These are phyloP conservation scores for Amphiprion ocellaris DNA, from an alignment of 2,113 vertebrate species.

Conservation along the genomic window DNA sequence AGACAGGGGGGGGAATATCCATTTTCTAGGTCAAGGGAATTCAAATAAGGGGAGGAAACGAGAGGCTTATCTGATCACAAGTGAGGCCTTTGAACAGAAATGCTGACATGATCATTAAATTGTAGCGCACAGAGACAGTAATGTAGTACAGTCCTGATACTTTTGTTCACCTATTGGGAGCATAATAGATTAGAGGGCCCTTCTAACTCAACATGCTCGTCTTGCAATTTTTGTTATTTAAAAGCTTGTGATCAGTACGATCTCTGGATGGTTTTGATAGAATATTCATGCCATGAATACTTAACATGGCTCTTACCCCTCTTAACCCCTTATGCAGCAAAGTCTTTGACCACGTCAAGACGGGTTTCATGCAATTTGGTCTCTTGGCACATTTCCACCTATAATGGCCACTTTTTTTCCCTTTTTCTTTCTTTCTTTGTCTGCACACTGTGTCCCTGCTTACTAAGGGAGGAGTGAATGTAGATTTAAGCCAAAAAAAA, in stretches of 20 bases:
- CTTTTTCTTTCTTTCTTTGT: background rate
- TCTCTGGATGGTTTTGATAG: conserved; percentile 67
- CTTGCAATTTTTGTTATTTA: conserved; percentile 73
- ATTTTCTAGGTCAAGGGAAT: conserved; percentile 82
- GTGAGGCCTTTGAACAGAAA: conserved; percentile 82
- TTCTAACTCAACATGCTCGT: conserved; percentile 71
- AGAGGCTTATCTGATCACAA: conserved; percentile 80
- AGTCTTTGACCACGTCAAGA: conserved; percentile 40
- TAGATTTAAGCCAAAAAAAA: conserved; percentile 18
- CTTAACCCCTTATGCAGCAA: conserved; percentile 59
- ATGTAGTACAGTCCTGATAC: conserved; percentile 71
- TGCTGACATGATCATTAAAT: conserved; percentile 84
- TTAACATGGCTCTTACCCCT: conserved; percentile 51
- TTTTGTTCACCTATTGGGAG: conserved; percentile 80
- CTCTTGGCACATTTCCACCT: conserved; percentile 35
- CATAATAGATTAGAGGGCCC: conserved; percentile 77
- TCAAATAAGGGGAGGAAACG: conserved; percentile 70
- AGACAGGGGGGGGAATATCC: conserved; percentile 59
- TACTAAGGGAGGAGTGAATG: conserved; percentile 20
- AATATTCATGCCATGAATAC: conserved; percentile 78
- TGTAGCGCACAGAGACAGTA: conserved; percentile 65
- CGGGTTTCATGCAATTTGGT: conserved; percentile 34
- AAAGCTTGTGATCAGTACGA: conserved; percentile 72
- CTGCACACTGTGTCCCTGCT: conserved; percentile 34
- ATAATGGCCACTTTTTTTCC: conserved; percentile 11